Evolutionary conservation across 1,140 invertebrate species (phyloP).

Genomic region (Drosophila kanapiae): DNA sequence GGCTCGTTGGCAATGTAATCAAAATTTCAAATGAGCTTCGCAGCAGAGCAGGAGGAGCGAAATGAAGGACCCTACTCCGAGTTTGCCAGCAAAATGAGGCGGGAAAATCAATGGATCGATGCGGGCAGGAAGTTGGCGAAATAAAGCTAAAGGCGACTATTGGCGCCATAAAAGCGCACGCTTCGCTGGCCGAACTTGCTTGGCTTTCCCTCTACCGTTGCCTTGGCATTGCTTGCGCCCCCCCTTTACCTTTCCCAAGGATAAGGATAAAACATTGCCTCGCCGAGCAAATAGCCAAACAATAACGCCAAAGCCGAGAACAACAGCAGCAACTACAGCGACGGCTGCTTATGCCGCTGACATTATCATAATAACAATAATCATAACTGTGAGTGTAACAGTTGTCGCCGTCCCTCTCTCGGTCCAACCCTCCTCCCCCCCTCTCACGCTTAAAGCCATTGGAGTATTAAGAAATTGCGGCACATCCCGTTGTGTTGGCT

Average conservation of each 20-base stretch:
- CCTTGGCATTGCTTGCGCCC: background rate
- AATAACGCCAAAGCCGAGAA: conserved; percentile 49
- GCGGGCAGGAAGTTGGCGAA: conserved; percentile 16
- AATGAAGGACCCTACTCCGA: background rate
- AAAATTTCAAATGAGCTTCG: conserved; percentile 75
- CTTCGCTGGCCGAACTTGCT: conserved; percentile 45
- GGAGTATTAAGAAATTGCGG: conserved; percentile 58
- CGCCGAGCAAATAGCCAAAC: conserved; percentile 60
- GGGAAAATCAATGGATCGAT: conserved; percentile 58
- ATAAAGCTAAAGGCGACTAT: conserved; percentile 39
- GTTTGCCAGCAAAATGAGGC: conserved; percentile 16
- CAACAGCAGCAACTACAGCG: conserved; percentile 41
- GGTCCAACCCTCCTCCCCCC: background rate
- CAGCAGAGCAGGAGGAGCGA: background rate
- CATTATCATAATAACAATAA: conserved; percentile 80
- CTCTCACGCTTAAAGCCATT: conserved; percentile 17
- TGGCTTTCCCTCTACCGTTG: conserved; percentile 1
- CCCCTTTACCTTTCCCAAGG: no score
- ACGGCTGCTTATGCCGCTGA: conserved; percentile 48
- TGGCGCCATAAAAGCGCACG: conserved; percentile 57
- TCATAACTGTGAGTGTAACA: conserved; percentile 77
- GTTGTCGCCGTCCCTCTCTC: conserved; percentile 34
- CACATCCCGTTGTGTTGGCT: conserved; percentile 51
- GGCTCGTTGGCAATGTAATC: conserved; percentile 63
- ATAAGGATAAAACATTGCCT: conserved; percentile 39